Evolutionary conservation across 1,140 invertebrate species (phyloP), one percentile per base, ranked within the genome.

Genomic region (Mycetomoellerius zeteki): DNA sequence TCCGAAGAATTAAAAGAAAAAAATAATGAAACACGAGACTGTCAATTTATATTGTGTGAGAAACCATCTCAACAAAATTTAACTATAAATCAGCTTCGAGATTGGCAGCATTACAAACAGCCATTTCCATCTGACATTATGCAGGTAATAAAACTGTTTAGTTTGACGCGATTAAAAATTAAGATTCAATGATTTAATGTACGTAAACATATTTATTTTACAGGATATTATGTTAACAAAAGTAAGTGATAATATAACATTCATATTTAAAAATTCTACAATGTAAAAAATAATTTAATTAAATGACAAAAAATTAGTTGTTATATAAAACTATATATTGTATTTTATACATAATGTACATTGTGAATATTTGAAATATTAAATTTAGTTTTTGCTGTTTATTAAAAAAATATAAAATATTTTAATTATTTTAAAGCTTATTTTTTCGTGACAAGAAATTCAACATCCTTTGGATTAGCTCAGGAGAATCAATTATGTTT

Each of bases 51-150:
- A 58, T 69, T 93, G n/a, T 62, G 73, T n/a, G 72, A 92, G 27
- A 69, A 93, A 69, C 5, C 78, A 43, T 0, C 75, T 50, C 86
- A 90, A 47, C 78, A 91, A 80, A 93, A 94, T 88, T 86, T 94
- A 47, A 94, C 94, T 16, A 94, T 94, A 43, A 94, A 94, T 85
- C 92, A 94, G 14, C 92, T 94, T 87, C 87, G 89, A 50, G 72
- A 88, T 37, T 94, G 94, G 94, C 88, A 94, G 84, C 94, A 94
- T 89, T 94, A 91, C 21, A 93, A 92, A 33, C 80, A 88, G 65
- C 93, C 94, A 64, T 86, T 94, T 85, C 81, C 88, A 47, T 24
- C 89, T 43, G 88, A 94, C 43, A 78, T 94, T 62, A 67, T 94
- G 16, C 78, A 94, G 81, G 94, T 94, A 91, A 85, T 43, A 64